Base-by-base conservation (phyloP, 2,113 vertebrate species). In the Grallaria varia region DNA sequence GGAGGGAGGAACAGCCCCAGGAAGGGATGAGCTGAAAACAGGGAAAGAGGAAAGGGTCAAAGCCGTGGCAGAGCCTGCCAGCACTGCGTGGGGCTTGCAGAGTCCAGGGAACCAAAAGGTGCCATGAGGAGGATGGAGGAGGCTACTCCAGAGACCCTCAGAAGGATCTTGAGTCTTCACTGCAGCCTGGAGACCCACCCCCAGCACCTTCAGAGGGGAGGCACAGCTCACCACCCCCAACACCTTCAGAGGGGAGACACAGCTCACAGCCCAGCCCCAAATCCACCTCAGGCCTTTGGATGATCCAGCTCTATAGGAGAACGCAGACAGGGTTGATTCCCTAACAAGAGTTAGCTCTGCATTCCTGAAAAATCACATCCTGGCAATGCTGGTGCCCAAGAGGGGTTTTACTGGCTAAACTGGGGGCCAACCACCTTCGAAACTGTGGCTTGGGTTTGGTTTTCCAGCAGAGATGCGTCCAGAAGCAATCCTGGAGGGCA, bases 101-200 rank as follows among this genome's bases (percentile, higher is more conserved):
- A 56, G 37, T 24, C 23, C 4, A 2, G 52, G 53, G 12, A 79
- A 23, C 5, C 6, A 23, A 68, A 37, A 49, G 0, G 0, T 40
- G 12, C 1, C 0, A 1, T 6, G 66, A 24, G 56, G 40, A 64
- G 59, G 42, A 40, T 5, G 37, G 44, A 50, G 40, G 14, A 55
- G 12, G 64, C 25, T 87, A 33, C 44, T 25, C 47, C 40, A 69
- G 27, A 59, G 27, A 52, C 14, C 5, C 23, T 64, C 33, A 7
- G 18, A 52, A 80, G n/a, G 47, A 68, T 33, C 20, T 42, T 14
- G 28, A 35, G 30, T 56, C 23, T 68, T 37, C 50, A 25, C 0
- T 28, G 15, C 33, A 78, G 9, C 21, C 12, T 33, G 30, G 39
- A 75, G 72, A 60, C 2, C 47, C 58, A 31, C 37, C 35, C 28